Evolutionary conservation across 2,888 invertebrate species (phyloP), one percentile per base, ranked within the genome.

Genomic region (Eupelmus urozonus): DNA sequence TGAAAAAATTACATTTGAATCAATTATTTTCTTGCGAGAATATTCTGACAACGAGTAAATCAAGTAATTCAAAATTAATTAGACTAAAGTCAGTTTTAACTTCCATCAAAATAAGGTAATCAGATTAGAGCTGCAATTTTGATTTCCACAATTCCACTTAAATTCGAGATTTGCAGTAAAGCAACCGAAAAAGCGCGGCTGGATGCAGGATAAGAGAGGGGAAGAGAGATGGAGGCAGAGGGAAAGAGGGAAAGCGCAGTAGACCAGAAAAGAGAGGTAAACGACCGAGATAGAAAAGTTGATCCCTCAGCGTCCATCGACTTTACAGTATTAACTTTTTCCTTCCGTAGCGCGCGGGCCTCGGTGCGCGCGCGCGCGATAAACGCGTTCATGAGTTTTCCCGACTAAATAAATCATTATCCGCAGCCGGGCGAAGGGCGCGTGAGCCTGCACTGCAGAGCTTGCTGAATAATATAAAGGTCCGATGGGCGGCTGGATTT

Each of bases 401-500:
- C 57, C 57, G 55, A 51, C 77, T 85, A 85, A 85, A 85, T 85
- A 85, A 85, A 85, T 85, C 84, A 85, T 84, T 83, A 84, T 84
- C 82, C 67, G 40, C 63, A 20, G 59, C 40, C 20, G 23, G 4
- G 40, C 63, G n/a, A 16, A n/a, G 76, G 63, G 81, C 55, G 18
- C 27, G 42, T 13, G 76, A 18, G 23, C 25, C 63, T 7, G 16
- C 20, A 27, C 70, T 27, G 23, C 57, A 42, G 34, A 13, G 34
- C 51, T 27, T 20, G n/a, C 74, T 86, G 85, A 85, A 86, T 86
- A 86, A 86, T 85, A 84, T 77, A 85, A 81, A 65, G 80, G 51
- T 27, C 62, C 78, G 78, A 77, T 74, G 80, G 2, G 70, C 76
- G 82, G 81, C 65, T 80, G 82, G 83, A 81, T 85, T 84, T 82